A percentile compares a stretch with the other conserved stretches of the same genome.
phyloP scores from a whole-genome alignment of 2,888 invertebrate species.

The Dasypogon diadema region DNA sequence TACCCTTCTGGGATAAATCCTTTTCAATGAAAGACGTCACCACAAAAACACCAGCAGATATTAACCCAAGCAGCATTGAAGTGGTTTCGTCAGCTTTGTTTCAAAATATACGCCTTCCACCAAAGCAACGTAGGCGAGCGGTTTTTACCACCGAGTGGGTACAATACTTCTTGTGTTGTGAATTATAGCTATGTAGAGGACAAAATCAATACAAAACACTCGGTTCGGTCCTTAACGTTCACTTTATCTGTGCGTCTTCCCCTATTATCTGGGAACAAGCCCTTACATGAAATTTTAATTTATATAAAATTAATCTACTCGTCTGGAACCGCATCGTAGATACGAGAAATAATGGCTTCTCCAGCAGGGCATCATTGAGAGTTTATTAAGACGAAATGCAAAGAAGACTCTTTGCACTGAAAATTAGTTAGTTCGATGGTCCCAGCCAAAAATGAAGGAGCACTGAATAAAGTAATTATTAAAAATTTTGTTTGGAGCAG shows the following conservation, averaged over 20 bases:
- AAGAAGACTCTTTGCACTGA: slow-evolving; percentile 55
- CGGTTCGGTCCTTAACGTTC: slow-evolving; percentile 51
- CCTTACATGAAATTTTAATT: slow-evolving; percentile 57
- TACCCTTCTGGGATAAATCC: slow-evolving; percentile 36
- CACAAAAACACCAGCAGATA: slow-evolving; percentile 46
- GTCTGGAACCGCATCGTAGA: slow-evolving; percentile 57
- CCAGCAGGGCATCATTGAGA: slow-evolving; percentile 51
- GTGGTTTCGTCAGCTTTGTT: slow-evolving; percentile 50
- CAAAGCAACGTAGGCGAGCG: neutral
- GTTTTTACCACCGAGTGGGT: slow-evolving; percentile 15
- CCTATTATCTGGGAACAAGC: slow-evolving; percentile 55
- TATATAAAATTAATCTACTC: slow-evolving; percentile 57
- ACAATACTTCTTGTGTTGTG: neutral
- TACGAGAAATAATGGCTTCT: slow-evolving; percentile 55
- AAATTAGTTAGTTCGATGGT: slow-evolving; percentile 54
- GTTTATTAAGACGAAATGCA: slow-evolving; percentile 57
- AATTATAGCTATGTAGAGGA: slow-evolving; percentile 23
- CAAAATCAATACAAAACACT: slow-evolving; percentile 56
- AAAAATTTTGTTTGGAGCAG: too few species aligned
- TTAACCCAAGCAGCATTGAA: slow-evolving; percentile 42
- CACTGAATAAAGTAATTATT: too few species aligned
- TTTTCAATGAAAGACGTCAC: slow-evolving; percentile 27
- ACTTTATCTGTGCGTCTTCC: slow-evolving; percentile 53
- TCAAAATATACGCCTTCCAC: slow-evolving; percentile 38
- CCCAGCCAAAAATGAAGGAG: too few species aligned